Conservation (phyloP, 2,113 vertebrate genomes). For the Typhlomys cinereus region DNA sequence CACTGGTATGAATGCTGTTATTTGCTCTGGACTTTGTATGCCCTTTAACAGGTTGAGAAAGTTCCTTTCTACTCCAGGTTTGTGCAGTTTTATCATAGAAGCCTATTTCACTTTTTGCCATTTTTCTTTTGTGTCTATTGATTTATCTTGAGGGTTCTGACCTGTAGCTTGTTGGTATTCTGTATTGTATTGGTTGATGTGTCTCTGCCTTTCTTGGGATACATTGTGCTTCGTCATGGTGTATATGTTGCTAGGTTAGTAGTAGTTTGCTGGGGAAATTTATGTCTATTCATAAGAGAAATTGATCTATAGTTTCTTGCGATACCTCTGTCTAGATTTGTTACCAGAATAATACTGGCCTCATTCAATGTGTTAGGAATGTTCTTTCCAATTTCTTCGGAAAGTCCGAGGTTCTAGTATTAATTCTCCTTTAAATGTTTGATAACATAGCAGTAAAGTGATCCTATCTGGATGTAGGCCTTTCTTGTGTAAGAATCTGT, state of each 20-base stretch:
- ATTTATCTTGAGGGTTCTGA: background rate
- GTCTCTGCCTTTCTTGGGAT: background rate
- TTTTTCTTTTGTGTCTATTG: background rate
- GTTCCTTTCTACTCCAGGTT: background rate
- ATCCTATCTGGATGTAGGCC: background rate
- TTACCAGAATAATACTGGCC: background rate
- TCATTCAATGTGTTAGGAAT: constrained; percentile 13
- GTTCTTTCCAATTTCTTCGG: background rate
- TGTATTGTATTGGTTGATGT: background rate
- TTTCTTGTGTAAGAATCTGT: constrained; percentile 2
- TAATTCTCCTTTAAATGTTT: background rate
- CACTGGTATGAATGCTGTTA: background rate
- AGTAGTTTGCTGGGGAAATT: too few relatives aligned
- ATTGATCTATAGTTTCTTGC: constrained; percentile 14
- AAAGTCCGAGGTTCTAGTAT: constrained; percentile 3
- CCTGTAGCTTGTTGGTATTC: background rate
- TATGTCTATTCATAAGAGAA: background rate
- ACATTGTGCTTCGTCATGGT: background rate
- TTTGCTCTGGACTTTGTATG: background rate
- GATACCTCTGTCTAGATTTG: constrained; percentile 25
- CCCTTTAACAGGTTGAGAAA: background rate
- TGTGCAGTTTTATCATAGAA: background rate
- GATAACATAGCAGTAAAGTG: background rate
- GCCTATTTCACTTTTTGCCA: background rate
- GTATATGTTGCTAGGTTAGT: background rate